A percentile compares a stretch with the other conserved stretches of the same genome.
Conservation (phyloP, 2,113 vertebrate species). For the Nothoprocta pentlandii region DNA sequence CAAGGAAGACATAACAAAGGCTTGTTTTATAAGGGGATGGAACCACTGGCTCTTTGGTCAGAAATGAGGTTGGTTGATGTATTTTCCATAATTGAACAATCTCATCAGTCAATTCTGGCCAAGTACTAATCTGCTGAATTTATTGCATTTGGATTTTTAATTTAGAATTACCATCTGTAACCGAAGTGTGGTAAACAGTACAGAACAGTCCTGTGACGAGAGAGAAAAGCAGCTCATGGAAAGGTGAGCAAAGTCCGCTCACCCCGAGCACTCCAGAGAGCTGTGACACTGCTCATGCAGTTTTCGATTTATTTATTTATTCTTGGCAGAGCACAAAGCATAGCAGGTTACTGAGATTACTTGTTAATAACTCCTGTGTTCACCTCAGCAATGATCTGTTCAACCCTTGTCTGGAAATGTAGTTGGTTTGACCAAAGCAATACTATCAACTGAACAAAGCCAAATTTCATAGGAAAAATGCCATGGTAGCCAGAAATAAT, state of each 20-base stretch:
- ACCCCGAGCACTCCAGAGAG: neutral
- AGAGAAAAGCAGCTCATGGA: neutral
- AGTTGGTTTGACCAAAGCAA: conserved; percentile 54
- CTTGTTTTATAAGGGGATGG: conserved; percentile 71
- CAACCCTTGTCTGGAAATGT: conserved; percentile 62
- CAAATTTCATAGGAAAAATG: conserved; percentile 55
- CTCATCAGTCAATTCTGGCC: conserved; percentile 64
- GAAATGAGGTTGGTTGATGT: conserved; percentile 74
- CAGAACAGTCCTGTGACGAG: conserved; percentile 46
- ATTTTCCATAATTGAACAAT: conserved; percentile 73
- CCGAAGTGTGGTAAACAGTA: conserved; percentile 40
- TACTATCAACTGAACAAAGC: conserved; percentile 48
- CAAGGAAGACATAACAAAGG: conserved; percentile 67
- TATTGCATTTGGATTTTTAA: conserved; percentile 74
- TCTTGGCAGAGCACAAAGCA: neutral
- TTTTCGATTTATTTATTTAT: neutral
- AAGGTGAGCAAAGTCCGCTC: neutral
- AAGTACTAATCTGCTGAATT: conserved; percentile 76
- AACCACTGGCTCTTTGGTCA: conserved; percentile 59
- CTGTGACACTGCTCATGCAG: neutral
- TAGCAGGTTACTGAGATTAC: conserved; percentile 8
- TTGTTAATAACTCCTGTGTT: conserved; percentile 19
- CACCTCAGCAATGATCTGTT: neutral
- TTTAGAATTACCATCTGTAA: conserved; percentile 73
- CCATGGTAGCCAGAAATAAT: conserved; percentile 48